These are phyloP conservation scores for Rhea pennata DNA, from an alignment of 2,113 vertebrate species.

Conservation along the genomic window DNA sequence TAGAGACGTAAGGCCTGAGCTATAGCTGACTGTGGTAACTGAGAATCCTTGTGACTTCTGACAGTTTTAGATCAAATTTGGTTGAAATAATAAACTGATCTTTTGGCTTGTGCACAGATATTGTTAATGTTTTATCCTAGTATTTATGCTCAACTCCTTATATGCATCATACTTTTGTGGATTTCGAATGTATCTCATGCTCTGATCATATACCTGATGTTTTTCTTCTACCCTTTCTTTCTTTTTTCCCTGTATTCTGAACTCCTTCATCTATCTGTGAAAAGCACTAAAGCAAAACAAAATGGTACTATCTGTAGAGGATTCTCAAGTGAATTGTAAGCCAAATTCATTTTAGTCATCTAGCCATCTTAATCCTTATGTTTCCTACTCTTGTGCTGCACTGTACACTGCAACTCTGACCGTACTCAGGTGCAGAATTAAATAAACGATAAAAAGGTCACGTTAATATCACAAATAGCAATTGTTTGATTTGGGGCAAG, in stretches of 20 bases:
- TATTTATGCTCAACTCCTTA: not conserved
- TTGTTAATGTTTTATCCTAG: not conserved
- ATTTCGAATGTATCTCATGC: not conserved
- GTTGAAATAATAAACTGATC: not conserved
- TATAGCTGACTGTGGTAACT: not conserved
- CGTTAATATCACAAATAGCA: not conserved
- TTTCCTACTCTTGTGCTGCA: not conserved
- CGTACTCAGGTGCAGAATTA: not conserved
- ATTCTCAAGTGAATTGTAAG: not conserved
- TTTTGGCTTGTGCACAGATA: not conserved
- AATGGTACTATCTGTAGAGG: not conserved
- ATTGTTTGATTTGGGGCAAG: not conserved
- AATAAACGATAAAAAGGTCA: not conserved
- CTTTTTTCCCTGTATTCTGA: not conserved
- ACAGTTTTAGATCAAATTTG: not conserved
- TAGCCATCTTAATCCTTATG: not conserved
- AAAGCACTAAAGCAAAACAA: not conserved
- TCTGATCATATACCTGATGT: not conserved
- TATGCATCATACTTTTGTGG: not conserved
- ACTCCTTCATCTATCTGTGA: not conserved
- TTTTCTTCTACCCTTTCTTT: not conserved
- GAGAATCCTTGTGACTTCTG: not conserved
- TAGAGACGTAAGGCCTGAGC: not conserved
- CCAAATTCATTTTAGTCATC: not conserved
- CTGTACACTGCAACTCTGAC: not conserved